Conservation (phyloP, 2,113 vertebrate genomes). For the Himantopus leucocephalus region DNA sequence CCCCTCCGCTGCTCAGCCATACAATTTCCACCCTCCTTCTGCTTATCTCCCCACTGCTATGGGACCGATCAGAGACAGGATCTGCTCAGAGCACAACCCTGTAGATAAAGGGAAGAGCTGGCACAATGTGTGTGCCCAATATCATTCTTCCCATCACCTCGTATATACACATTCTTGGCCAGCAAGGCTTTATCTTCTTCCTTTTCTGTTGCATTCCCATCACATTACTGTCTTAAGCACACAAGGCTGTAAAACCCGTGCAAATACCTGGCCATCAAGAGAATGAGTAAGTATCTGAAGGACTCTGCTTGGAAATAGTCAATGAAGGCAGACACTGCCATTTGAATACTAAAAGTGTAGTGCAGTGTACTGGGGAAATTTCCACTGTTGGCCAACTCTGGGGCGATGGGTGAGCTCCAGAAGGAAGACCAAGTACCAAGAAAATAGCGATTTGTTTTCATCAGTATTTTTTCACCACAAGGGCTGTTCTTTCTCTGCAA, state of each 20-base stretch:
- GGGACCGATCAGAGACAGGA: not conserved
- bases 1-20: not conserved
- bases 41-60: not conserved
- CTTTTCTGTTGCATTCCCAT: not conserved
- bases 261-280: not conserved
- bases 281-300: slow-evolving; percentile 13
- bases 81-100: not conserved
- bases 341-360: not conserved
- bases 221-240: not conserved
- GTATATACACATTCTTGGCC: not conserved
- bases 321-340: not conserved
- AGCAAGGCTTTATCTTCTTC: not conserved
- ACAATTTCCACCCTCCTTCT: not conserved
- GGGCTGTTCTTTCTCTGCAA: not conserved
- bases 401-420: not conserved
- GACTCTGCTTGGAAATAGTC: not conserved
- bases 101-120: not conserved
- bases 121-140: not conserved
- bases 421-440: not conserved
- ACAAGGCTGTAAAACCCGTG: not conserved
- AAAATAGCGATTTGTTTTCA: not conserved
- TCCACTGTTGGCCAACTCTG: not conserved
- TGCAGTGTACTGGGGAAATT: not conserved
- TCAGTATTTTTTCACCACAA: not conserved
- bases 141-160: not conserved